Base-by-base conservation (phyloP, 2,888 invertebrate species). In the Penaeus monodon region DNA sequence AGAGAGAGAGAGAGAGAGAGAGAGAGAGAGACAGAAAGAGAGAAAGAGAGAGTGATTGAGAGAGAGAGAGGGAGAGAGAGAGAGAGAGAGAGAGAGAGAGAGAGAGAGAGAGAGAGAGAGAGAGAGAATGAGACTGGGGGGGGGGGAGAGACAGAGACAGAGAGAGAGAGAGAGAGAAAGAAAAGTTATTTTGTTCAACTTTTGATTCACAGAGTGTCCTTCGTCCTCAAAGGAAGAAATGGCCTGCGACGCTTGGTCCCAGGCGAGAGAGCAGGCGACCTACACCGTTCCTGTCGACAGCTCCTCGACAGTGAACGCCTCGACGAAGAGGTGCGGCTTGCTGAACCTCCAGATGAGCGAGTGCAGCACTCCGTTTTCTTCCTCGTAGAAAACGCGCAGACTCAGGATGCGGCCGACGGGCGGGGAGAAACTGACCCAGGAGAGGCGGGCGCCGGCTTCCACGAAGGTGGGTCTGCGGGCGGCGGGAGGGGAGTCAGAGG, bases 281-380 rank as follows among this genome's bases (percentile, higher is more conserved):
- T n/a, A 88, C 88, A 29, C 33, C 1, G 17, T 10, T 14, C 86
- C 88, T 22, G 88, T 76, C 1, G 84, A 85, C 24, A 89, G 84
- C 29, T 68, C 73, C 44, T 89, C 78, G n/a, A 89, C 78, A 2
- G n/a, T 38, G 78, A 89, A 86, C 38, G 70, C 70, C 12, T 84
- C 81, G 29, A 89, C 73, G 66, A 81, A 81, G 14, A 89, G 73
- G 12, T 80, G 66, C 1, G 89, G 89, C 1, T 73, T 64, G 7
- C 38, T 38, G 74, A 89, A 86, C 65, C 89, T 68, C 68, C 73
- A 83, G 81, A 88, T 84, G 65, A 89, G 81, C 12, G 84, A 74
- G n/a, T 81, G 83, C 12, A 89, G 86, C n/a, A 89, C 22, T 27
- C 78, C 86, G 24, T 86, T 70, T 12, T 83, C 83, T 33, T 70